phyloP scores from a whole-genome alignment of 2,888 invertebrate species.

The Sarcophaga rosellei region DNA sequence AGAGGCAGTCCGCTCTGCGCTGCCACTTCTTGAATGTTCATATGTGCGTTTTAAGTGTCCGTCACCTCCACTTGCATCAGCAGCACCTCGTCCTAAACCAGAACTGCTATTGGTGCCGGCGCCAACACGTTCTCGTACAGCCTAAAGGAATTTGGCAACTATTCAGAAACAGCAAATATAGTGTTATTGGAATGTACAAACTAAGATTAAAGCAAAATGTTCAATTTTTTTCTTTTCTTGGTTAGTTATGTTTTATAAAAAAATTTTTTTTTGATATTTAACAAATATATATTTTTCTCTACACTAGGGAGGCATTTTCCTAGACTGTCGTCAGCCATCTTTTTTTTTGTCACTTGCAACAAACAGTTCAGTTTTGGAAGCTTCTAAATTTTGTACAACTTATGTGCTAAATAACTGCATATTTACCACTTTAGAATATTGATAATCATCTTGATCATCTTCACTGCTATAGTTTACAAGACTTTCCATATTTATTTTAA shows the following conservation, averaged over 20 bases:
- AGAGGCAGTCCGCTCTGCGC: conserved; percentile 47
- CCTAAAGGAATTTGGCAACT: conserved; percentile 81
- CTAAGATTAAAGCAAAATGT: conserved; percentile 57
- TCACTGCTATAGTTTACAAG: conserved; percentile 90
- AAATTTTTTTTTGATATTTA: conserved; percentile 19
- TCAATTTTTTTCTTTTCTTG: conserved; percentile 45
- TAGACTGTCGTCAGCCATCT: conserved; percentile 65
- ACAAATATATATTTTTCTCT: conserved; percentile 54
- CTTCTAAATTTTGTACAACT: not conserved
- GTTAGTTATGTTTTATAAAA: conserved; percentile 57
- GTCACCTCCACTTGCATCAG: conserved; percentile 18
- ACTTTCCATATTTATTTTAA: conserved; percentile 85
- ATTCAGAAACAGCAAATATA: conserved; percentile 84
- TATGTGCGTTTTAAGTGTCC: conserved; percentile 39
- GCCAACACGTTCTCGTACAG: conserved; percentile 71
- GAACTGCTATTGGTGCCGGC: conserved; percentile 18
- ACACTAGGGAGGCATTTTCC: conserved; percentile 51
- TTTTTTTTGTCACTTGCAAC: conserved; percentile 46
- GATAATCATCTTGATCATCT: conserved; percentile 85
- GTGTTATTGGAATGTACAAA: conserved; percentile 76
- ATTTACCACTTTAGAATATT: conserved; percentile 78
- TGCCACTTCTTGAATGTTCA: conserved; percentile 49
- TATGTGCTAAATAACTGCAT: conserved; percentile 54
- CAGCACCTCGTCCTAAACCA: conserved; percentile 16
- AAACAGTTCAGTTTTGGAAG: conserved; percentile 33